phyloP scores from a whole-genome alignment of 2,888 invertebrate genomes.

The Eilema caniola region DNA sequence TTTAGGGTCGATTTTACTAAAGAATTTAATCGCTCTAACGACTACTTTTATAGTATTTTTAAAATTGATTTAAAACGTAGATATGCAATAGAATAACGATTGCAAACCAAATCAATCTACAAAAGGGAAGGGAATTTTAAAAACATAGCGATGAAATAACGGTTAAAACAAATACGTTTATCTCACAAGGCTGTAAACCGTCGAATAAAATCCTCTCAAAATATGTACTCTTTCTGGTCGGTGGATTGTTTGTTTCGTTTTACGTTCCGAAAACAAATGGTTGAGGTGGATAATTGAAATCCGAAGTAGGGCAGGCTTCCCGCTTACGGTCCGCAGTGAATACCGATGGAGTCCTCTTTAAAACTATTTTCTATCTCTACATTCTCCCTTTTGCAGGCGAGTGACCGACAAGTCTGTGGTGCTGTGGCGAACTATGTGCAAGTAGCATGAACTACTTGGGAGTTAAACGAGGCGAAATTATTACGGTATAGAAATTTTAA shows the following conservation, averaged over 20 bases:
- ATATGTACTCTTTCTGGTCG: constrained; percentile 42
- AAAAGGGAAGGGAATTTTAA: not conserved
- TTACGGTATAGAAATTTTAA: constrained; percentile 62
- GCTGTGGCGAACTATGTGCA: constrained; percentile 58
- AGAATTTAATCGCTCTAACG: not conserved
- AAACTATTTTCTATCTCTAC: constrained; percentile 68
- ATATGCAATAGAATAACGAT: not conserved
- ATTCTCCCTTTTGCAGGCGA: constrained; percentile 52
- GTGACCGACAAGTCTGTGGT: constrained; percentile 50
- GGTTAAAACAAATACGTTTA: constrained; percentile 10
- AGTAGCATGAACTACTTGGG: constrained; percentile 56
- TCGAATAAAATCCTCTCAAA: constrained; percentile 42
- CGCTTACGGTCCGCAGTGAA: constrained; percentile 56
- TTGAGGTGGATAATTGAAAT: constrained; percentile 70
- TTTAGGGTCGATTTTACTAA: not conserved
- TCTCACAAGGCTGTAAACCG: constrained; percentile 15
- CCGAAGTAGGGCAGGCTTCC: constrained; percentile 60
- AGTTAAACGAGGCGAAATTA: constrained; percentile 52
- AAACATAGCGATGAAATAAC: constrained; percentile 7
- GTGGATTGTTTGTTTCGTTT: constrained; percentile 52
- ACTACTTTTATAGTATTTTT: not conserved
- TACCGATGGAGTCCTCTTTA: constrained; percentile 66
- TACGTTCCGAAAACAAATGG: constrained; percentile 56
- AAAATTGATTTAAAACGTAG: not conserved
- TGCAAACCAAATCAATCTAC: not conserved